These are phyloP conservation scores for Chaenocephalus aceratus DNA, from an alignment of 2,113 vertebrate species.

Conservation along the genomic window DNA sequence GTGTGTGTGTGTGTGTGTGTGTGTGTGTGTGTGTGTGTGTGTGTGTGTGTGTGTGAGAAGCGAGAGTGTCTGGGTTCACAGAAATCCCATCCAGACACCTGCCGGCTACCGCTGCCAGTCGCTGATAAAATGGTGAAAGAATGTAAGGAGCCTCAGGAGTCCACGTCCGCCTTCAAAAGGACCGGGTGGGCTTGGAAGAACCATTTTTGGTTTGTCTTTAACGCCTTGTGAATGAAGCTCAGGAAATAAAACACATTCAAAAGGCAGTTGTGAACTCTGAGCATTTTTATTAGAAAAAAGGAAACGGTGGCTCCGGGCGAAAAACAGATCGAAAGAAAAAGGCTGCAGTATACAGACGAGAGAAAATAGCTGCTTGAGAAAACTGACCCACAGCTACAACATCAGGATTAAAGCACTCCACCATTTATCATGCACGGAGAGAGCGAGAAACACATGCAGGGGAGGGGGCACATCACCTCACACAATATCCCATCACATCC, in stretches of 20 bases:
- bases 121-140: slow-evolving; percentile 70
- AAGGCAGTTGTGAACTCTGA: slow-evolving; percentile 44
- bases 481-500: slow-evolving; percentile 62
- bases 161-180: slow-evolving; percentile 48
- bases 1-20: slow-evolving; percentile 28
- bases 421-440: slow-evolving; percentile 75
- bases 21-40: background rate
- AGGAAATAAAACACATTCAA: slow-evolving; percentile 58
- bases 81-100: slow-evolving; percentile 70
- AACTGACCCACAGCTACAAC: slow-evolving; percentile 72
- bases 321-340: slow-evolving; percentile 53
- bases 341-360: slow-evolving; percentile 58
- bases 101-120: slow-evolving; percentile 64
- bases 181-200: slow-evolving; percentile 33
- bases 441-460: slow-evolving; percentile 65
- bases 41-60: slow-evolving; percentile 23
- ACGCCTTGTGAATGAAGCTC: background rate
- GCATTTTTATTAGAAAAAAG: slow-evolving; percentile 72
- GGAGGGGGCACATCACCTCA: slow-evolving; percentile 40
- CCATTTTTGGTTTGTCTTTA: slow-evolving; percentile 35
- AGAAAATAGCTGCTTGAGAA: slow-evolving; percentile 65
- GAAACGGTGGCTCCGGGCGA: slow-evolving; percentile 44
- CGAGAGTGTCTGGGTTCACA: slow-evolving; percentile 64
- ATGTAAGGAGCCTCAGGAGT: slow-evolving; percentile 37
- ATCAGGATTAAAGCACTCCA: slow-evolving; percentile 69